Evolutionary conservation across 1,140 invertebrate genomes (phyloP).

Genomic region (Ceratina australensis): DNA sequence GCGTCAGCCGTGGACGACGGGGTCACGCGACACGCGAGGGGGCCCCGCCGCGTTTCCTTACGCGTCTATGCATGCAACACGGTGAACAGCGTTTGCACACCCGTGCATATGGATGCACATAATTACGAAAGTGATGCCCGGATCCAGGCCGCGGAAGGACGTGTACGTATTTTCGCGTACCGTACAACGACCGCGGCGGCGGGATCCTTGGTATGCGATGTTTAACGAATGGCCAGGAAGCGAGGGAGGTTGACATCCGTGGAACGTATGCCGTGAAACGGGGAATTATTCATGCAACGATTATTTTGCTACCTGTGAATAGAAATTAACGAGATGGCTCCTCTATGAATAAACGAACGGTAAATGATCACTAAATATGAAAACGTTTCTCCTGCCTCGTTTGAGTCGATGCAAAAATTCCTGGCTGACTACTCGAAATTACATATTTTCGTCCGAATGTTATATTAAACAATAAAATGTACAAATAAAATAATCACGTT

Average conservation of each 20-base stretch:
- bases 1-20: slow-evolving; percentile 19
- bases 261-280: slow-evolving; percentile 40
- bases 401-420: too few relatives aligned
- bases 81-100: slow-evolving; percentile 11
- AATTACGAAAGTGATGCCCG: slow-evolving; percentile 61
- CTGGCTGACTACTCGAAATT: too few relatives aligned
- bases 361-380: neutral
- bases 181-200: slow-evolving; percentile 15
- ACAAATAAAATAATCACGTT: too few relatives aligned
- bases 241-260: slow-evolving; percentile 37
- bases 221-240: slow-evolving; percentile 43
- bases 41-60: slow-evolving; percentile 25
- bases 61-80: slow-evolving; percentile 50
- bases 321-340: slow-evolving; percentile 22
- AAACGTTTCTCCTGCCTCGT: slow-evolving; percentile 1
- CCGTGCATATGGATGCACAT: slow-evolving; percentile 61
- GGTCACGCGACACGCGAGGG: slow-evolving; percentile 53
- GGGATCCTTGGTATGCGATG: slow-evolving; percentile 34
- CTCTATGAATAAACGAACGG: slow-evolving; percentile 6
- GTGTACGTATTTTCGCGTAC: slow-evolving; percentile 34
- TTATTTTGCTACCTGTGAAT: slow-evolving; percentile 34
- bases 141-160: slow-evolving; percentile 21
- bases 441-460: too few relatives aligned
- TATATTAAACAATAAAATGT: too few relatives aligned
- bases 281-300: slow-evolving; percentile 48